These are phyloP conservation scores for Blastobasis adustella DNA, from an alignment of 2,888 invertebrate genomes.

Conservation along the genomic window DNA sequence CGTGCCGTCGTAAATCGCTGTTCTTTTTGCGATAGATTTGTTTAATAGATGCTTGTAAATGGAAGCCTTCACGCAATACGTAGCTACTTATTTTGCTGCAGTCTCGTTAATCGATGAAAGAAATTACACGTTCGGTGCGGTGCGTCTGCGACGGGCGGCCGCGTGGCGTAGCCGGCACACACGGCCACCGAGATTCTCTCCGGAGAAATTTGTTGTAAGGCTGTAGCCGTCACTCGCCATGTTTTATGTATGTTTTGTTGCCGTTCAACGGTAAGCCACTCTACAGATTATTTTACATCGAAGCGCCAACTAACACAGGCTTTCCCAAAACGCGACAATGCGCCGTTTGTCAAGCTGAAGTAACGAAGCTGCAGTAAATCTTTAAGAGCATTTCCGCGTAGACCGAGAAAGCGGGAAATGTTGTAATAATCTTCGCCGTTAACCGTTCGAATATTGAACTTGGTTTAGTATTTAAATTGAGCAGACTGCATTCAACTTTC, in stretches of 20 bases:
- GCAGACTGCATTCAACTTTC: not conserved
- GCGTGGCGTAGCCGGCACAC: no score
- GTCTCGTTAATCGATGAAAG: no score
- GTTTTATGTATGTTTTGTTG: constrained; percentile 53
- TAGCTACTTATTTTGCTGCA: no score
- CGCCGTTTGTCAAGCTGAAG: not conserved
- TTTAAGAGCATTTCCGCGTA: constrained; percentile 2
- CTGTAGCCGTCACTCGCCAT: constrained; percentile 32
- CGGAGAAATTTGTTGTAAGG: constrained; percentile 53
- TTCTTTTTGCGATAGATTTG: no score
- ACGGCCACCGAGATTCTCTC: constrained; percentile 39
- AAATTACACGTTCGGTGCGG: no score
- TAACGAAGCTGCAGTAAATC: not conserved
- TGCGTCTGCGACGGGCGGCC: no score
- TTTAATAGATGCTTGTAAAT: no score
- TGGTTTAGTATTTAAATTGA: not conserved
- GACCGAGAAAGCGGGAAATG: constrained; percentile 23
- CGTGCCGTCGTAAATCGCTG: no score
- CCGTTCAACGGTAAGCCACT: not conserved
- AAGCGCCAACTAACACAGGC: not conserved
- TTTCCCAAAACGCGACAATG: not conserved
- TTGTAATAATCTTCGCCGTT: not conserved
- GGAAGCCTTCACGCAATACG: no score
- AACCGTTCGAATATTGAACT: no score
- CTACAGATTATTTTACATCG: not conserved